These are phyloP conservation scores for Montipora cactus DNA, from an alignment of 64 coral and sea anemone genomes.

Conservation along the genomic window DNA sequence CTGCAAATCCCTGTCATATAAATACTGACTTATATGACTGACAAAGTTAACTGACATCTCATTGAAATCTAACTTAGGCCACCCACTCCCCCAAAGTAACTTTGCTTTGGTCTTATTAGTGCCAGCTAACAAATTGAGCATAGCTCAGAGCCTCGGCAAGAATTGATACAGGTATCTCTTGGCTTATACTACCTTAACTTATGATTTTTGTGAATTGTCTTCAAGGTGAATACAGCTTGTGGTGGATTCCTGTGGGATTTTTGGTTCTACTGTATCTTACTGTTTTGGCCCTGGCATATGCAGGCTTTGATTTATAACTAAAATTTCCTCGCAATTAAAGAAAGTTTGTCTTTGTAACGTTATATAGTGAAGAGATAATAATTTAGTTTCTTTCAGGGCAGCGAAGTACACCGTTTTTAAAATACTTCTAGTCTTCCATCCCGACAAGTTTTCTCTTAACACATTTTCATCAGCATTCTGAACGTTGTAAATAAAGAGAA, in stretches of 20 bases:
- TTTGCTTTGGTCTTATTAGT: too few relatives aligned
- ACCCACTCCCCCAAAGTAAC: too few relatives aligned
- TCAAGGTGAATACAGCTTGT: slow-evolving; percentile 92
- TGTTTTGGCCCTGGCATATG: slow-evolving; percentile 79
- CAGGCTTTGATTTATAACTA: slow-evolving; percentile 85
- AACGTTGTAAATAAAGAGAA: background rate
- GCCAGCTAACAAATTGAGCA: too few relatives aligned
- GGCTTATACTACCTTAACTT: background rate
- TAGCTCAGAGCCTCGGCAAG: too few relatives aligned
- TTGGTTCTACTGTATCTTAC: slow-evolving; percentile 79
- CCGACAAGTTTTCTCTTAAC: background rate
- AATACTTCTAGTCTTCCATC: background rate
- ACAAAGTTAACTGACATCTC: too few relatives aligned
- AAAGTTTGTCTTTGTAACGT: background rate
- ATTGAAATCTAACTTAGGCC: too few relatives aligned
- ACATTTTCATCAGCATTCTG: background rate
- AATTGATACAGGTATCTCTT: too few relatives aligned
- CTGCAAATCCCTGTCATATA: too few relatives aligned
- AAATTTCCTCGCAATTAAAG: background rate
- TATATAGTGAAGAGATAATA: background rate
- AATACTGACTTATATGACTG: too few relatives aligned
- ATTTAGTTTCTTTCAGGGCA: background rate
- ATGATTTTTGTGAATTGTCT: slow-evolving; percentile 4
- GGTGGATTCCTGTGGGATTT: slow-evolving; percentile 93
- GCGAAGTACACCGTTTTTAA: background rate